phyloP scores from a whole-genome alignment of 1,140 invertebrate genomes.

The Orussus abietinus region DNA sequence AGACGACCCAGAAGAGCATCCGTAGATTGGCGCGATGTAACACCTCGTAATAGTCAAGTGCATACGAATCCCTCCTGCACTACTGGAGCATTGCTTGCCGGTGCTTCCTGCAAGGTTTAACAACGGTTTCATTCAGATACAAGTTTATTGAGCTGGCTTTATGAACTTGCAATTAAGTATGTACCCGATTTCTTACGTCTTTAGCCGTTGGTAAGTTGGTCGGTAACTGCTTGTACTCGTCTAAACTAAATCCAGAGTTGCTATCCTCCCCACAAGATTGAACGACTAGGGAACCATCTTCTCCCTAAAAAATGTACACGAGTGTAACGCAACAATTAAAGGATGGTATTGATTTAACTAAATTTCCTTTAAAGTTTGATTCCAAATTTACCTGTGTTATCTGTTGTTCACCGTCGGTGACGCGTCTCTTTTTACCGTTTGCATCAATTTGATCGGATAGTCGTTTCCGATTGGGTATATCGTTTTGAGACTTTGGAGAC shows the following conservation, averaged over 20 bases:
- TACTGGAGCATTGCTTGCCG: conserved; percentile 30
- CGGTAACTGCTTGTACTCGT: conserved; percentile 46
- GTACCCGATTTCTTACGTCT: conserved; percentile 41
- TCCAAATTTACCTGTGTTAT: conserved; percentile 24
- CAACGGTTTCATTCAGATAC: conserved; percentile 2
- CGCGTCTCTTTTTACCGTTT: conserved; percentile 34
- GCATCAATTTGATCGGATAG: conserved; percentile 35
- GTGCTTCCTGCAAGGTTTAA: conserved; percentile 27
- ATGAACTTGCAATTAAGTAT: conserved; percentile 14
- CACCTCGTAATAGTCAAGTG: conserved; percentile 37
- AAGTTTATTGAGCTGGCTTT: too few relatives aligned
- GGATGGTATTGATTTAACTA: too few relatives aligned
- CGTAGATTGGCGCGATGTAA: conserved; percentile 26
- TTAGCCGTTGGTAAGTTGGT: conserved; percentile 35
- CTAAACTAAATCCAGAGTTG: conserved; percentile 44
- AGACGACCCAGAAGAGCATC: conserved; percentile 37
- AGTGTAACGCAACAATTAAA: too few relatives aligned
- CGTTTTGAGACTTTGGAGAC: conserved; percentile 31
- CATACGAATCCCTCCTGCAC: conserved; percentile 45
- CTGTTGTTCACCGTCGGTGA: conserved; percentile 33
- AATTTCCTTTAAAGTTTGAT: too few relatives aligned
- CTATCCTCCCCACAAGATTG: conserved; percentile 44
- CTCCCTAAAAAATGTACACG: conserved; percentile 29
- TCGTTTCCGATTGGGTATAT: conserved; percentile 27
- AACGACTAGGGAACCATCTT: conserved; percentile 34